Evolutionary conservation across 2,113 vertebrate species (phyloP).

Genomic region (Etheostoma cragini): DNA sequence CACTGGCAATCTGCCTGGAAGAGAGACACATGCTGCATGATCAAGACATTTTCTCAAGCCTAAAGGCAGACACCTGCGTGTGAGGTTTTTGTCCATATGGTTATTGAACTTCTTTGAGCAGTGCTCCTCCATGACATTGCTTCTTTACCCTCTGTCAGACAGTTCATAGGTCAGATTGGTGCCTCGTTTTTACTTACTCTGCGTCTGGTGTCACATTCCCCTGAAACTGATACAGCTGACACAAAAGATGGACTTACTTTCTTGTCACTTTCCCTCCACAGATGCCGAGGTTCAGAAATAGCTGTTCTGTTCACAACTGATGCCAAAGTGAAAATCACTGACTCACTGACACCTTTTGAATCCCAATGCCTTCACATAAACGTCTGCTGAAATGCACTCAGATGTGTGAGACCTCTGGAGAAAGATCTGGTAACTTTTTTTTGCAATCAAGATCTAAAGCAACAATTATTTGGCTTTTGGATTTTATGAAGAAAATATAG

Average conservation of each 20-base stretch:
- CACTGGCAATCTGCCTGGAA: conserved; percentile 9
- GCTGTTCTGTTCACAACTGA: conserved; percentile 41
- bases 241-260: conserved; percentile 61
- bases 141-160: conserved; percentile 31
- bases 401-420: neutral
- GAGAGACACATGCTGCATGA: conserved; percentile 2
- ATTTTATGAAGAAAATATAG: neutral
- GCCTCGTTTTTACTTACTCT: conserved; percentile 37
- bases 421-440: neutral
- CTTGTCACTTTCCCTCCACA: conserved; percentile 47
- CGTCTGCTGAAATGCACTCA: neutral
- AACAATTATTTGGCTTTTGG: neutral
- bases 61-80: conserved; percentile 53
- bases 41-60: conserved; percentile 27
- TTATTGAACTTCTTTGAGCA: conserved; percentile 11
- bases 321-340: conserved; percentile 27
- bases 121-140: conserved; percentile 9
- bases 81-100: conserved; percentile 19
- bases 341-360: conserved; percentile 1
- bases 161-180: conserved; percentile 60
- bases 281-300: conserved; percentile 61
- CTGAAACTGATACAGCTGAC: conserved; percentile 60
- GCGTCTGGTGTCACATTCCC: conserved; percentile 66
- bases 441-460: conserved; percentile 13
- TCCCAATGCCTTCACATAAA: neutral